Base-by-base conservation (phyloP, 92 coral and sea anemone species). In the Umimayanthus kanabou region DNA sequence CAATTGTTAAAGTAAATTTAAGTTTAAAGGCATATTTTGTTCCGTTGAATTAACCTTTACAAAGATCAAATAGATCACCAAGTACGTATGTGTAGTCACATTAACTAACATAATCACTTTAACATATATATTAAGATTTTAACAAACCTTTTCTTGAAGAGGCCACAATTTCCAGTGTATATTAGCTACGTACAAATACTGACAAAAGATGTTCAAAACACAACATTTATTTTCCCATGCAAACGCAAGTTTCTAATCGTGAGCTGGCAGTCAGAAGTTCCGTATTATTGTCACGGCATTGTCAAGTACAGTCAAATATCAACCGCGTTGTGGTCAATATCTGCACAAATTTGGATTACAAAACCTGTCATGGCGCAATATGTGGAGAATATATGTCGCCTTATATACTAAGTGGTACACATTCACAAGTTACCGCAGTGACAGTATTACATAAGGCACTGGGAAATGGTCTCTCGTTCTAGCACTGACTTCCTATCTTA, bases 71-170 rank as follows among this genome's bases (percentile, higher is more conserved):
- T 40, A 30, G n/a, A 28, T 10, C 77, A 73, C 40, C 6, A 73
- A 53, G 58, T 2, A 53, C 1, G 13, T 53, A 13, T 13, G 11
- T 14, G 16, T 33, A 14, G 14, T 73, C 26, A 71, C 33, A 11
- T 29, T 6, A 71, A 6, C 33, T 71, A 11, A 5, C 75, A 26
- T 71, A 15, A 9, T n/a, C n/a, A n/a, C n/a, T n/a, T n/a, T n/a
- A 15, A 7, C 77, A 29, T 73, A 14, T 13, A 73, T 2, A 18
- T 15, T 73, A 28, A 53, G 58, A 14, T 7, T 53, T 73, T 73
- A 73, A 73, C 77, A 3, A 33, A 73, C 77, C 77, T 73, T 73
- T 30, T 73, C 77, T 22, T 33, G 45, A 30, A 73, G 77, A 73
- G 33, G 77, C 33, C 77, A 30, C 77, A 30, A 15, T 73, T 30